Evolutionary conservation across 2,113 vertebrate genomes (phyloP).

Genomic region (Chaenocephalus aceratus): DNA sequence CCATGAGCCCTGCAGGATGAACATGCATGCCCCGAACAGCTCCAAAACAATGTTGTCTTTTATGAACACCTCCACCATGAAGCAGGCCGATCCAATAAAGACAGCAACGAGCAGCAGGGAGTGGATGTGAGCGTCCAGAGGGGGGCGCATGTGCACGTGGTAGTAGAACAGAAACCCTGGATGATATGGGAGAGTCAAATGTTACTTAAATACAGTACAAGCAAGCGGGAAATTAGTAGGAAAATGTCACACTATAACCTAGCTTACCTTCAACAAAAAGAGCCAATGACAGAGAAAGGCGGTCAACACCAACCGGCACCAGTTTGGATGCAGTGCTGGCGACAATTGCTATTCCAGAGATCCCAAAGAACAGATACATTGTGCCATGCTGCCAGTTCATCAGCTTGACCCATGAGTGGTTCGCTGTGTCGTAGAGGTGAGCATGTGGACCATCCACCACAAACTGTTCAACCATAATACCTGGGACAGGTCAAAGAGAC

Average conservation of each 20-base stretch:
- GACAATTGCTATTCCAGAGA: conserved; percentile 86
- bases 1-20: conserved; percentile 95
- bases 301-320: conserved; percentile 86
- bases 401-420: conserved; percentile 88
- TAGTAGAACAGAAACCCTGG: conserved; percentile 91
- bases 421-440: conserved; percentile 79
- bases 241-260: neutral
- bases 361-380: conserved; percentile 96
- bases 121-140: conserved; percentile 92
- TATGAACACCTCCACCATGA: conserved; percentile 88
- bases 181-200: neutral
- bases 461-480: conserved; percentile 96
- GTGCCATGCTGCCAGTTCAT: conserved; percentile 99
- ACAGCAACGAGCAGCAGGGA: conserved; percentile 87
- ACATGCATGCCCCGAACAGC: conserved; percentile 84
- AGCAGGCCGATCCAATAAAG: conserved; percentile 80
- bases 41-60: conserved; percentile 87
- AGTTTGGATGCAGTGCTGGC: conserved; percentile 63
- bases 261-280: conserved; percentile 90
- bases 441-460: conserved; percentile 92
- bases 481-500: conserved; percentile 71
- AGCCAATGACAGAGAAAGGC: conserved; percentile 85
- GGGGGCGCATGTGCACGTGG: conserved; percentile 87
- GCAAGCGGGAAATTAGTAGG: no score
- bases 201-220: neutral